Percentiles rank a stretch among this genome's conserved stretches.
phyloP scores from a whole-genome alignment of 2,797 vertebrate species.

The Cyclura pinguis region DNA sequence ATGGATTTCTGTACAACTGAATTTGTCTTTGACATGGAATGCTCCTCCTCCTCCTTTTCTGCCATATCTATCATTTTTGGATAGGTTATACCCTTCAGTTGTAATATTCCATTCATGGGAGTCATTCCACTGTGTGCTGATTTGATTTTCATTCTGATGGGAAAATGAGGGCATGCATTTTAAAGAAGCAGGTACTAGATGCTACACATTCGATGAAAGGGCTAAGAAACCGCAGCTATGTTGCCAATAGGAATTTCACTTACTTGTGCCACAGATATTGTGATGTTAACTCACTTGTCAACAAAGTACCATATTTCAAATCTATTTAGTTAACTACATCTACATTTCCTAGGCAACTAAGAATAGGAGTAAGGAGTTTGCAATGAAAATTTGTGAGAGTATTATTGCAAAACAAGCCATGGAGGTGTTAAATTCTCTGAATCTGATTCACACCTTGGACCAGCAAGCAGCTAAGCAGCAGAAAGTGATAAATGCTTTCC shows the following conservation, averaged over 20 bases:
- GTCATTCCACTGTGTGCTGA: not conserved
- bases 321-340: not conserved
- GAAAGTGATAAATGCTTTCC: conserved; percentile 65
- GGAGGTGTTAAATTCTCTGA: conserved; percentile 41
- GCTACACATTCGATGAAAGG: not conserved
- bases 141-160: not conserved
- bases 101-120: too few species aligned
- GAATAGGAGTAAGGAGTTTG: conserved; percentile 34
- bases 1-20: too few species aligned
- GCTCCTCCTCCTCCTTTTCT: too few species aligned
- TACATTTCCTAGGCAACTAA: not conserved
- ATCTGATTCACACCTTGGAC: conserved; percentile 54
- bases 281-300: conserved; percentile 5
- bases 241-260: not conserved
- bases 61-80: not conserved
- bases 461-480: conserved; percentile 47
- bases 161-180: not conserved
- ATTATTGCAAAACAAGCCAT: conserved; percentile 44
- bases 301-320: conserved; percentile 27
- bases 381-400: conserved; percentile 50
- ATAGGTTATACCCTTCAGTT: not conserved
- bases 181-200: not conserved
- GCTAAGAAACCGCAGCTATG: not conserved
- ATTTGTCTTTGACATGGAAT: too few species aligned
- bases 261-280: not conserved